phyloP scores from a whole-genome alignment of 2,113 vertebrate genomes.

The Rostratula benghalensis region DNA sequence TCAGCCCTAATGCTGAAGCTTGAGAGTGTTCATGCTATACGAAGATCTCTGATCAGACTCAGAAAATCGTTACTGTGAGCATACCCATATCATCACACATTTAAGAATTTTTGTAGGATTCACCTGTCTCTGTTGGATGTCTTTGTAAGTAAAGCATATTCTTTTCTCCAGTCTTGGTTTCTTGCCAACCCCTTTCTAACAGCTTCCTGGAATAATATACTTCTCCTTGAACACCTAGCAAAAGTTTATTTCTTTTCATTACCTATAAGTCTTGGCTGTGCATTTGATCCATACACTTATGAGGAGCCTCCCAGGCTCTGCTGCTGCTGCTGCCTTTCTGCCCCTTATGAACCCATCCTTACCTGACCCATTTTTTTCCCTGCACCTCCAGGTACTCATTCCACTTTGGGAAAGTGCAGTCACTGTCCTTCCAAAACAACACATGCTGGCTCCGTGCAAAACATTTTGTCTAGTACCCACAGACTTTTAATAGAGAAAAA shows the following conservation, averaged over 20 bases:
- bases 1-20: background rate
- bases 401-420: background rate
- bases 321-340: background rate
- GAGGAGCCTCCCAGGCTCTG: background rate
- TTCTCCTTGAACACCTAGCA: background rate
- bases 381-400: background rate
- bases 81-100: rapidly evolving
- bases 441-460: background rate
- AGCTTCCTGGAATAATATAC: background rate
- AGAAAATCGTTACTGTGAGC: background rate
- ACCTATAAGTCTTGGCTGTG: background rate
- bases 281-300: background rate
- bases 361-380: background rate
- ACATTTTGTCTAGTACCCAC: background rate
- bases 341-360: background rate
- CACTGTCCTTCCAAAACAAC: background rate
- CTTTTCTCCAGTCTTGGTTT: background rate
- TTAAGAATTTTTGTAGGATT: background rate
- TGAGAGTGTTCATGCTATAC: background rate
- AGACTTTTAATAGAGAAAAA: background rate
- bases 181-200: background rate
- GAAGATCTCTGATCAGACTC: background rate
- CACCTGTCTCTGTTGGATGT: background rate
- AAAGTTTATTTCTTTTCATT: background rate
- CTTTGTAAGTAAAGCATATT: background rate